These are phyloP conservation scores for Ctenosaura bakeri DNA, from an alignment of 2,797 vertebrate species.

Conservation along the genomic window DNA sequence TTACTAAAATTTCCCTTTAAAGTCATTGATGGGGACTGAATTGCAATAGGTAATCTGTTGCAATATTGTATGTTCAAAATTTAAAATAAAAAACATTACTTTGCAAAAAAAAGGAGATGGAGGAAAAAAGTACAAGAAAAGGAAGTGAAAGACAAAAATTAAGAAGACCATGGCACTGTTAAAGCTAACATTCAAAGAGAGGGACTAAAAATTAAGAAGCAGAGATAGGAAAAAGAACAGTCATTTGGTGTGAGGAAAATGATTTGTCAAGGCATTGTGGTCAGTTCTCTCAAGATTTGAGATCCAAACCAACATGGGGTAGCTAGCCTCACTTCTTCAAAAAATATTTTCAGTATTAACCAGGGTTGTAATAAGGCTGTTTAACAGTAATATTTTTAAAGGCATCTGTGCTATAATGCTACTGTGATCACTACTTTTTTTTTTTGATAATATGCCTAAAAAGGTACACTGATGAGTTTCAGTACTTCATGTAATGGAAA, in stretches of 20 bases:
- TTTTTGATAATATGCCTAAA: background rate
- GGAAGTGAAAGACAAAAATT: background rate
- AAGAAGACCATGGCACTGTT: background rate
- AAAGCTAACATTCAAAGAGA: background rate
- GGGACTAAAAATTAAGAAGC: background rate
- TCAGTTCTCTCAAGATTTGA: background rate
- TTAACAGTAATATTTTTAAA: background rate
- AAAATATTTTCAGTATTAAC: rapidly evolving
- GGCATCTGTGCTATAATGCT: background rate
- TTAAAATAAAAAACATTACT: too few relatives aligned
- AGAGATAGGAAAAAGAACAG: background rate
- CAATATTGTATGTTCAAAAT: too few relatives aligned
- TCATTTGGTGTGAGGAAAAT: background rate
- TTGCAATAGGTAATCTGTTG: too few relatives aligned
- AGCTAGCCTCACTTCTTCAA: background rate
- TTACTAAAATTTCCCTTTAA: too few relatives aligned
- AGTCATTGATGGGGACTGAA: too few relatives aligned
- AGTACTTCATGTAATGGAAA: conserved; percentile 6
- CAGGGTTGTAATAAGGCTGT: background rate
- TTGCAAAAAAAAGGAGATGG: background rate
- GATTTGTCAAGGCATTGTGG: background rate
- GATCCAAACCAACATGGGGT: background rate
- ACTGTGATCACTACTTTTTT: background rate
- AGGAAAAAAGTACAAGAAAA: too few relatives aligned
- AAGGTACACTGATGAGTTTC: background rate